phyloP scores from a whole-genome alignment of 2,113 vertebrate species.

The Lepisosteus osseus region DNA sequence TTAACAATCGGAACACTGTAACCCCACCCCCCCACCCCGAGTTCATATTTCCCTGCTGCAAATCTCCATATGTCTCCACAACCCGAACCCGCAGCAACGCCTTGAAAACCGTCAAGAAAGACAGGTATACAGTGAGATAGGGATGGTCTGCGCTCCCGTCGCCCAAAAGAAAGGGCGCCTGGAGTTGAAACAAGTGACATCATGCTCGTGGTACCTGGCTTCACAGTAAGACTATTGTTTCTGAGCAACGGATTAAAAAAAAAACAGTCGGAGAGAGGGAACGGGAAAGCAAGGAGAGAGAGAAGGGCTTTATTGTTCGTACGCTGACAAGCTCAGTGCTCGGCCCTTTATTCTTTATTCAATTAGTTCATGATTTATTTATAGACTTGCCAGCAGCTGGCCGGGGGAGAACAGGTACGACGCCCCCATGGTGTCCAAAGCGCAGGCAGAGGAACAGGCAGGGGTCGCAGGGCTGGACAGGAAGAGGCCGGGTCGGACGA shows the following conservation, averaged over 20 bases:
- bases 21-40: too few relatives aligned
- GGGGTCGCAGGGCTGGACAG: not conserved
- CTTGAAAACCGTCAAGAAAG: too few relatives aligned
- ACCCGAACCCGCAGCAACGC: too few relatives aligned
- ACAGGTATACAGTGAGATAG: too few relatives aligned
- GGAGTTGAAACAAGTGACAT: not conserved
- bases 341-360: slow-evolving; percentile 22
- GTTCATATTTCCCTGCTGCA: too few relatives aligned
- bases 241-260: slow-evolving; percentile 13
- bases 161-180: too few relatives aligned
- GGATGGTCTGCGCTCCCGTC: too few relatives aligned
- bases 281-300: not conserved
- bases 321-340: slow-evolving; percentile 19
- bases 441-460: not conserved
- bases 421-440: not conserved
- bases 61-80: too few relatives aligned
- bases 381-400: slow-evolving; percentile 18
- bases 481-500: too few relatives aligned
- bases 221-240: slow-evolving; percentile 2
- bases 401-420: slow-evolving; percentile 17
- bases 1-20: too few relatives aligned
- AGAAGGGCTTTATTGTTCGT: slow-evolving; percentile 19
- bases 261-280: not conserved
- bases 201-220: not conserved
- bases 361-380: slow-evolving; percentile 28